Conservation (phyloP, 2,797 vertebrate species). For the Danio kyathit region DNA sequence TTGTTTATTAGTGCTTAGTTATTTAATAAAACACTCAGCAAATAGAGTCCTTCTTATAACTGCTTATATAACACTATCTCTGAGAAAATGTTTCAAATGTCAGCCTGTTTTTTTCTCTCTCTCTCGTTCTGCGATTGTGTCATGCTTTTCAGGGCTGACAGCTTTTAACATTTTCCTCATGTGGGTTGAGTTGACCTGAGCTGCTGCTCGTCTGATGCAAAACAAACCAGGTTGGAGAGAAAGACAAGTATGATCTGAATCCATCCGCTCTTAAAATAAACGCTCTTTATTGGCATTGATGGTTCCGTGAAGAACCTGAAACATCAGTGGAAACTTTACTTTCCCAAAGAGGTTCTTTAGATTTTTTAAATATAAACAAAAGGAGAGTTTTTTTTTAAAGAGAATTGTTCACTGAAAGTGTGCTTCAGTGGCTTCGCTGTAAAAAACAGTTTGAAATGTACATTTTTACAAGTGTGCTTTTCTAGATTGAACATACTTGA, state of each 20-base stretch:
- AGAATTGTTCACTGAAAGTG: too few species aligned
- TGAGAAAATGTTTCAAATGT: slow-evolving; percentile 31
- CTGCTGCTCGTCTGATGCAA: slow-evolving; percentile 15
- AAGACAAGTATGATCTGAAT: neutral
- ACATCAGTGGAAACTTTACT: too few species aligned
- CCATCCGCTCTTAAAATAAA: neutral
- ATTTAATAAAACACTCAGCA: neutral
- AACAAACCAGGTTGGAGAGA: slow-evolving; percentile 8
- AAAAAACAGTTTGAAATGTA: too few species aligned
- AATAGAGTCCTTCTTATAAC: neutral
- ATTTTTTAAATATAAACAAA: too few species aligned
- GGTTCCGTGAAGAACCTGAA: too few species aligned
- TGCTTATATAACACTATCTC: slow-evolving; percentile 22
- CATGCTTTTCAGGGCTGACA: slow-evolving; percentile 26
- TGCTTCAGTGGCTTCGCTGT: too few species aligned
- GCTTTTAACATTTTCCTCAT: slow-evolving; percentile 43
- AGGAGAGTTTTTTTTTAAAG: too few species aligned
- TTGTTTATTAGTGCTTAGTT: neutral
- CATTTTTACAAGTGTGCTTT: neutral
- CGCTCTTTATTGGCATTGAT: too few species aligned
- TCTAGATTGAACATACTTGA: neutral
- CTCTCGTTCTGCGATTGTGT: slow-evolving; percentile 13
- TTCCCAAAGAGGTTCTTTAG: too few species aligned
- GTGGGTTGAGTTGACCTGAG: slow-evolving; percentile 17
- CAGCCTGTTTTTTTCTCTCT: slow-evolving; percentile 21